Conservation (phyloP, 2,797 vertebrate species). For the Gambelia wislizenii region DNA sequence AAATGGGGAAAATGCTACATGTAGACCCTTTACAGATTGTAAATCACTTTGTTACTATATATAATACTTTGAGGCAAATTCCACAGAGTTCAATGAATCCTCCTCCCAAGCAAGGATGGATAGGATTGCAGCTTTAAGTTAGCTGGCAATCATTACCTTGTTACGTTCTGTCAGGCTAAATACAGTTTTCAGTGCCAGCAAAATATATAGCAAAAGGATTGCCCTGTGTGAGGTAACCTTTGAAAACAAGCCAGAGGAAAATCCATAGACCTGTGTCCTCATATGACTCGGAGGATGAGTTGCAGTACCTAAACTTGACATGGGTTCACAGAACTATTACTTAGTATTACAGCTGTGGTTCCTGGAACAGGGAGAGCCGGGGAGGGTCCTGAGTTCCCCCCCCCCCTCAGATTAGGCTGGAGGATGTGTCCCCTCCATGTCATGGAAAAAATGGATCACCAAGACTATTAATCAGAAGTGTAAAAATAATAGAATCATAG, state of each 20-base stretch:
- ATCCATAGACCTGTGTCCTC: neutral
- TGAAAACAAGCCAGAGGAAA: neutral
- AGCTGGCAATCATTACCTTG: constrained; percentile 13
- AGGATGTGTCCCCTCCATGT: too few relatives aligned
- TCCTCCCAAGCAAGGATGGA: neutral
- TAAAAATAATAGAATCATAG: too few relatives aligned
- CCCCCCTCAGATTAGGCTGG: too few relatives aligned
- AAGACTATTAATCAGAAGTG: too few relatives aligned
- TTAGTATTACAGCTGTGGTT: neutral
- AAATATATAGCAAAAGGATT: neutral
- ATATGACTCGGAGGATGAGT: neutral
- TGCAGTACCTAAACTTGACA: neutral
- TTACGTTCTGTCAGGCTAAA: constrained; percentile 20
- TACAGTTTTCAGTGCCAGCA: neutral
- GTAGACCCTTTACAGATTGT: too few relatives aligned
- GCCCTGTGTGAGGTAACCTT: constrained; percentile 24
- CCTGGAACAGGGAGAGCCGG: too few relatives aligned
- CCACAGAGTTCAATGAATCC: neutral
- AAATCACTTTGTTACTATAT: neutral
- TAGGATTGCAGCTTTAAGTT: neutral
- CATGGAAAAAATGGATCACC: too few relatives aligned
- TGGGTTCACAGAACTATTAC: neutral
- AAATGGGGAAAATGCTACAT: too few relatives aligned
- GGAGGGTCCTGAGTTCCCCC: too few relatives aligned
- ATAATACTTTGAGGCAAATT: neutral